These are phyloP conservation scores for Solenopsis fugax DNA, from an alignment of 1,140 invertebrate genomes.

Conservation along the genomic window DNA sequence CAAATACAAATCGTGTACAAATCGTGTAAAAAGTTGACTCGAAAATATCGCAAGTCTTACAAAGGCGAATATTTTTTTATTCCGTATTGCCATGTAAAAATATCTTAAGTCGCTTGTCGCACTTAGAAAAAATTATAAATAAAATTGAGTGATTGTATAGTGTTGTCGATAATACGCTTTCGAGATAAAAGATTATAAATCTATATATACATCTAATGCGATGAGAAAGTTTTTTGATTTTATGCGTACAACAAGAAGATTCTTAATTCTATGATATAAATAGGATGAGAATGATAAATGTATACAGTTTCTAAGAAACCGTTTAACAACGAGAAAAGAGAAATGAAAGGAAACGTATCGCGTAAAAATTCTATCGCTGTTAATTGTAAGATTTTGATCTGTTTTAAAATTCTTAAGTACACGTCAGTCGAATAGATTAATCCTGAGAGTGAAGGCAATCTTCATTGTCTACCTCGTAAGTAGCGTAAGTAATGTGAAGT, in stretches of 20 bases:
- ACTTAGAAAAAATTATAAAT: slow-evolving; percentile 48
- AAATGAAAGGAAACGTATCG: background rate
- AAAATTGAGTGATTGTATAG: slow-evolving; percentile 41
- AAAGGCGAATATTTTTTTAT: background rate
- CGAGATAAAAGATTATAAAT: slow-evolving; percentile 46
- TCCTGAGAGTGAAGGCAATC: slow-evolving; percentile 41
- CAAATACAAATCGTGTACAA: slow-evolving; percentile 11
- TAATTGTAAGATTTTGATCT: slow-evolving; percentile 3
- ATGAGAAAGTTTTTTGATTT: slow-evolving; percentile 56
- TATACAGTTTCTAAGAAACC: background rate
- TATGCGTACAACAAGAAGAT: slow-evolving; percentile 33
- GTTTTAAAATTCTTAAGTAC: slow-evolving; percentile 32
- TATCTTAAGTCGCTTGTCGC: background rate
- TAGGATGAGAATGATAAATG: slow-evolving; percentile 6
- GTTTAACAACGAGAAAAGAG: background rate
- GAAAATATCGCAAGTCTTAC: slow-evolving; percentile 13
- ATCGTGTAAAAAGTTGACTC: slow-evolving; percentile 37
- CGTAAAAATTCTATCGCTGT: slow-evolving; percentile 22
- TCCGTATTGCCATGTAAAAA: background rate
- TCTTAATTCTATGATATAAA: slow-evolving; percentile 49
- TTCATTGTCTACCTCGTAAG: slow-evolving; percentile 13
- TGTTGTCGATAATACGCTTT: slow-evolving; percentile 13
- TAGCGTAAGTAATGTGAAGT: background rate
- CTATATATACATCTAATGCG: slow-evolving; percentile 61
- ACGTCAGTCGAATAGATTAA: slow-evolving; percentile 26